Evolutionary conservation across 2,888 invertebrate species (phyloP).

Genomic region (Idaea biselata): DNA sequence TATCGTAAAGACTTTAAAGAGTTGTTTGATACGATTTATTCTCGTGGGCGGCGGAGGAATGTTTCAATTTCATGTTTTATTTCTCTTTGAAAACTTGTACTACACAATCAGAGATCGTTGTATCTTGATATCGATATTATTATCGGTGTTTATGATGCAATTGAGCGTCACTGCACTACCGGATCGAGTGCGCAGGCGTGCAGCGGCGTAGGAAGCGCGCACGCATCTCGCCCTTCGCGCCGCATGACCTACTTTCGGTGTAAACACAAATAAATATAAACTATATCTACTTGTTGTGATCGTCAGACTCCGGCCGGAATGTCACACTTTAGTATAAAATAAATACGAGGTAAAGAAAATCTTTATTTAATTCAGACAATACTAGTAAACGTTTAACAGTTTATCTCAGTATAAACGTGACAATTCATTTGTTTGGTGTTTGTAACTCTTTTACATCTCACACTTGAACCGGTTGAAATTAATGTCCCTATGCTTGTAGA

Average conservation of each 20-base stretch:
- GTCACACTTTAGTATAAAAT: constrained; percentile 7
- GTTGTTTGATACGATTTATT: neutral
- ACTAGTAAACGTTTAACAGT: too few relatives aligned
- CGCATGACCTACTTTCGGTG: constrained; percentile 55
- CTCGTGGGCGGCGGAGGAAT: neutral
- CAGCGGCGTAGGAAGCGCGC: constrained; percentile 55
- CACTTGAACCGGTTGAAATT: too few relatives aligned
- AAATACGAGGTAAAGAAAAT: constrained; percentile 5
- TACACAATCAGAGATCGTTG: neutral
- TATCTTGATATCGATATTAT: constrained; percentile 21
- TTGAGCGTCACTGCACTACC: constrained; percentile 35
- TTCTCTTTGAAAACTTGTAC: neutral
- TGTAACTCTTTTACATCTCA: too few relatives aligned
- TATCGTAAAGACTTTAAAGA: neutral
- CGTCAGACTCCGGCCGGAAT: constrained; percentile 25
- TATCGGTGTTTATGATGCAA: constrained; percentile 14
- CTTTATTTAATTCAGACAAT: neutral
- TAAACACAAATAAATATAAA: constrained; percentile 44
- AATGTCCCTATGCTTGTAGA: too few relatives aligned
- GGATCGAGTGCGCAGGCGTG: constrained; percentile 24
- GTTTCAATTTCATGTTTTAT: neutral
- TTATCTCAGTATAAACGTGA: neutral
- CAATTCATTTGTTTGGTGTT: too few relatives aligned
- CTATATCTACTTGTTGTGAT: constrained; percentile 31
- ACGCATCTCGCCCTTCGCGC: constrained; percentile 61